Evolutionary conservation across 23 tunicate genomes (phyloP), one percentile per base, ranked within the genome.

Genomic region (Halocynthia roretzi): DNA sequence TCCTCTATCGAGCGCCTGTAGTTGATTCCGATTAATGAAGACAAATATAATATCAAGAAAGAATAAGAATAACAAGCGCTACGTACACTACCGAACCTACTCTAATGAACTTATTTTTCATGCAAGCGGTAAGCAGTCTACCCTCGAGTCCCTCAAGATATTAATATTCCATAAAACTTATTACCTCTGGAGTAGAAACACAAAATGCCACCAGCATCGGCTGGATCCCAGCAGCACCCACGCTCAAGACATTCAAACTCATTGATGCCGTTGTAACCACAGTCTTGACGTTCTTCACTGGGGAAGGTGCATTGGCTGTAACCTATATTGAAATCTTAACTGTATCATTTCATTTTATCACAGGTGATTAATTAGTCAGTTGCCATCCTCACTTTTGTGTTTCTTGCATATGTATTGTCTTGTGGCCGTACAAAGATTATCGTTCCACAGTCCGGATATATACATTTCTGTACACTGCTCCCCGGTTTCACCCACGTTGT

Each of bases 351-450:
- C 56, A 10, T 60, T 17, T 4, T 60, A 17, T 2, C 17, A 15
- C 17, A 0, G 64, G 17, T 18, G 18, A 5, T 50, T 9, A 71
- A 71, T 0, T 40, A 71, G 55, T 71, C 5, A 71, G 76, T 40
- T 20, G 14, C 1, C 14, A n/a, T 20, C 61, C 62, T 76, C 79
- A 88, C 95, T 64, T 83, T 83, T 83, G 53, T 88, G 95, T 70
- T 88, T 88, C 77, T 83, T 83, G 84, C 95, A 88, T 31, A 88
- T 71, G 54, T 83, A 88, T 71, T 87, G 87, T 67, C 71, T 77
- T 10, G 40, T 54, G 44, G 58, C 60, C 6, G 82, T 57, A 60
- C 95, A 88, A 49, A 72, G 51, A 11, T 11, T 51, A 62, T 88
- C 95, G 53, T 88, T 88, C 95, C 95, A 88, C 21, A 15, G 10